Conservation (phyloP, 2,113 vertebrate genomes). For the Noctilio leporinus region DNA sequence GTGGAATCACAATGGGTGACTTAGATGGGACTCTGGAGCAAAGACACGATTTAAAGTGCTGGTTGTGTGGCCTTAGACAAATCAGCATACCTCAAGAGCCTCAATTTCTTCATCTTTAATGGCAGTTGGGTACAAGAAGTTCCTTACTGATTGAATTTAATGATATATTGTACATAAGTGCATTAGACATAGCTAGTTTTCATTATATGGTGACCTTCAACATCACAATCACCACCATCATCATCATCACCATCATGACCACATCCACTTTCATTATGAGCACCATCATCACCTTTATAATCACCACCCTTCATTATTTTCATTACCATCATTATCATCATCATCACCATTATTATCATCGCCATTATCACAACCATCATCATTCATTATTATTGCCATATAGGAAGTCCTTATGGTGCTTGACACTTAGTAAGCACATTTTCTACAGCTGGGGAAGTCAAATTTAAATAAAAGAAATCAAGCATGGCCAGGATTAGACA, state of each 20-base stretch:
- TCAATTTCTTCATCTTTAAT: neutral
- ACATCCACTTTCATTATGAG: neutral
- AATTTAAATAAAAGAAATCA: neutral
- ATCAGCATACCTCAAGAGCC: neutral
- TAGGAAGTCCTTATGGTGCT: neutral
- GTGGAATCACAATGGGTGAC: neutral
- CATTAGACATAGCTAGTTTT: neutral
- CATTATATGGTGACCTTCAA: neutral
- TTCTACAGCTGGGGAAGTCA: neutral
- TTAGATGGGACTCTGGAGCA: neutral
- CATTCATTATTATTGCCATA: neutral
- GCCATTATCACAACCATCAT: neutral
- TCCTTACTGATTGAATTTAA: neutral
- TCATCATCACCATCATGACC: neutral
- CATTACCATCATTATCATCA: accelerated
- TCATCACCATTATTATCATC: neutral
- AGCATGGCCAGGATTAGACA: neutral
- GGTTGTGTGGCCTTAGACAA: neutral
- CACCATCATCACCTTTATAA: neutral
- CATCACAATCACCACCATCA: too few species aligned
- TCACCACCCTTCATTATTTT: neutral
- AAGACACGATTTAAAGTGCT: neutral
- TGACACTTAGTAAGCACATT: neutral
- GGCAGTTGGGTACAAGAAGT: neutral
- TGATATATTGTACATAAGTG: neutral